Percentiles rank a stretch among this genome's conserved stretches.
Conservation (phyloP, 2,797 vertebrate species). For the Philypnodon macrostomus region DNA sequence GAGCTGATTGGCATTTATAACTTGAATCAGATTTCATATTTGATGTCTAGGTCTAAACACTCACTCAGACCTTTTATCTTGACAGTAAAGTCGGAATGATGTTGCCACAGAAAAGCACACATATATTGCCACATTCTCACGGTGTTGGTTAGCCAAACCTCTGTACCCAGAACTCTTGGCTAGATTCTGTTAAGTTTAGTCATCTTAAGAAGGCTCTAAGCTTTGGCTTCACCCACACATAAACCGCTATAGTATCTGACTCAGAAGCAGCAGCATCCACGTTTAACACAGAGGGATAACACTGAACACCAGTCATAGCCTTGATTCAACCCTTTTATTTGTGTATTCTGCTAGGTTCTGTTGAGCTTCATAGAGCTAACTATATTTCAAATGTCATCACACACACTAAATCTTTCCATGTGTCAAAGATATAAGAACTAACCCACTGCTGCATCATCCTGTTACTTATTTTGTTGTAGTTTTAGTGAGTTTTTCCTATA, state of each 20-base stretch:
- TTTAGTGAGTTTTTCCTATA: constrained; percentile 21
- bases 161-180: constrained; percentile 71
- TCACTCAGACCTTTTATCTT: constrained; percentile 17
- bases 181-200: constrained; percentile 73
- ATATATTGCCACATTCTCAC: constrained; percentile 67
- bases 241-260: constrained; percentile 65
- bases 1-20: too few relatives aligned
- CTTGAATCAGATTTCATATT: too few relatives aligned
- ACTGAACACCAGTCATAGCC: constrained; percentile 29
- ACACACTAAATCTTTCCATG: too few relatives aligned
- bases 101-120: constrained; percentile 67
- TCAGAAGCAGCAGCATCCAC: constrained; percentile 44
- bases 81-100: constrained; percentile 23
- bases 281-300: constrained; percentile 27
- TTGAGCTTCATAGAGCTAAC: constrained; percentile 3
- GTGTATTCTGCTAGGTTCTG: constrained; percentile 1
- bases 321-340: constrained; percentile 36
- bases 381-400: too few relatives aligned
- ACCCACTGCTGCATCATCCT: too few relatives aligned
- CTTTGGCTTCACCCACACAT: constrained; percentile 61
- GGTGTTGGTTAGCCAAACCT: constrained; percentile 69
- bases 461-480: too few relatives aligned
- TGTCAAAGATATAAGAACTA: too few relatives aligned
- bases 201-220: constrained; percentile 57
- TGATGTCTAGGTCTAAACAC: background rate